Base-by-base conservation (phyloP, 2,888 invertebrate species). In the Polydrusus cervinus region DNA sequence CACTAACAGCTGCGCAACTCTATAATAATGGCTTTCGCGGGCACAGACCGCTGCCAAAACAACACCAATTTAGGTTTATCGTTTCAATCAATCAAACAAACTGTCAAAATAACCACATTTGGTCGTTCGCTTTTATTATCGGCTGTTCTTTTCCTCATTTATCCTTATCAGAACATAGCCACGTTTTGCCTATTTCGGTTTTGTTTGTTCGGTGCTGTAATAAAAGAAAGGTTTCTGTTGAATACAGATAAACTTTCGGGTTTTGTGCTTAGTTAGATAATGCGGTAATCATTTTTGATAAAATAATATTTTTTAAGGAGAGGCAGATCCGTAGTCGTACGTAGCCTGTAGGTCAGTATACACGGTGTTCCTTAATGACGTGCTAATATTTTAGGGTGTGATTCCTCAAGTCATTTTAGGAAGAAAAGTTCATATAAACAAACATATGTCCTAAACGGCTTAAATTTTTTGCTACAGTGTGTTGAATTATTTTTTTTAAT, bases 31-130 rank as follows among this genome's bases (percentile, higher is more conserved):
- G 38, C 57, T 60, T 60, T 60, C 38, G 57, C 57, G 18, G 6
- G 34, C 57, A 38, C 38, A 38, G 18, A 11, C 55, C 57, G 38
- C 9, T 38, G 57, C 16, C 40, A 18, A 38, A 38, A 38, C 57
- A 60, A 60, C 38, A 38, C 57, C 57, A 60, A 60, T 60, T 60
- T 60, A 60, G 10, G 57, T 55, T 55, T 55, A 55, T 55, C 55
- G 55, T 55, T 14, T 30, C 14, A 16, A 60, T 60, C 57, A 60
- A 60, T 60, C 57, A 60, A 60, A 11, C 38, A 60, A 60, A 60
- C 57, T 60, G 57, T 60, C 57, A 60, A 60, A 60, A 47, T 47
- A 47, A 60, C 57, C 57, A 60, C 57, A 60, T 60, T 60, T 38
- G 57, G 57, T 60, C 57, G 38, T 60, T 60, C 38, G 38, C 38